Base-by-base conservation (phyloP, 2,113 vertebrate species). In the Henicopernis longicauda region DNA sequence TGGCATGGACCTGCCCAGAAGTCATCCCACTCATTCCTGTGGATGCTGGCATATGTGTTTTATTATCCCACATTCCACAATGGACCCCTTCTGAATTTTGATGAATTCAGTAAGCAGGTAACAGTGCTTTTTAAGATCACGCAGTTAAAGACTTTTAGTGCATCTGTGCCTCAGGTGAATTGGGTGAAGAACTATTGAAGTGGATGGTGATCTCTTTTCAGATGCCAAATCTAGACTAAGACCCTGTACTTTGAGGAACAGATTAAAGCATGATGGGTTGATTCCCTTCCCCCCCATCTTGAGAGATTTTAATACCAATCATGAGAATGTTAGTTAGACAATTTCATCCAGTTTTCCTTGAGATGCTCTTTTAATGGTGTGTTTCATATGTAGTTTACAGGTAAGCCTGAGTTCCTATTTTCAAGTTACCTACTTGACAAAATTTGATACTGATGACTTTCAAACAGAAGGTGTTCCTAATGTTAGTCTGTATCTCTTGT, bases 61-160 rank as follows among this genome's bases (percentile, higher is more conserved):
- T 99, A 99, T 80, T 99, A 99, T 89, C 99, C 99, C 0, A 98
- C 98, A 18, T 99, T 99, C 98, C 99, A 99, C 98, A 99, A 99
- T 1, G 99, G 99, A 49, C 99, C 99, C 21, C 97, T 99, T 47
- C 82, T 99, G 92, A 98, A 96, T 47, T 99, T 98, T 91, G 98
- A 98, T 89, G 99, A 99, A 55, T 99, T 99, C 95, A 84, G 91
- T 58, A 93, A 97, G 38, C 99, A 99, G 99, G 99, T 99, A 97
- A 98, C 29, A 50, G 17, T 74, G 10, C 4, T 10, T 40, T n/a
- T 63, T 65, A 58, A 70, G 47, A 61, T 73, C 3, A 6, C 2
- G 8, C 11, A 14, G 45, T 44, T 40, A 26, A 5, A 59, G 38
- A 8, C 49, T 52, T 38, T 83, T 7, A 42, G 23, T 40, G 54